Percentiles rank a stretch among this genome's conserved stretches.
These are phyloP conservation scores for Leptinotarsa defecta DNA, from an alignment of 1,140 invertebrate species.

Conservation along the genomic window DNA sequence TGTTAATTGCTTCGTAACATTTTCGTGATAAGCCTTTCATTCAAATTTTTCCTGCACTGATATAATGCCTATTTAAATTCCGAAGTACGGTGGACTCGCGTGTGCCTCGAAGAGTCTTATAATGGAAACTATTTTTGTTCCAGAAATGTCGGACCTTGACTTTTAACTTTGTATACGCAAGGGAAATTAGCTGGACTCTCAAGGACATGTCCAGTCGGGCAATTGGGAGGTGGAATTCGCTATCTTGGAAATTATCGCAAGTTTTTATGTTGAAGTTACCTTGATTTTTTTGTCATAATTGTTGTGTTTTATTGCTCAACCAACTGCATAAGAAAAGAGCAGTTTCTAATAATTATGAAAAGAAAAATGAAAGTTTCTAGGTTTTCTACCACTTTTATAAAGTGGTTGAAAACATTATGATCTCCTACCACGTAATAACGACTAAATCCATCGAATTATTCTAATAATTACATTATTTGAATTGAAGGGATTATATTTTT, in stretches of 20 bases:
- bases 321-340: too few species aligned
- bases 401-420: too few species aligned
- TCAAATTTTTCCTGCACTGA: slow-evolving; percentile 1
- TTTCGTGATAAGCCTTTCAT: not conserved
- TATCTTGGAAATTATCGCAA: not conserved
- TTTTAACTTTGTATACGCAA: not conserved
- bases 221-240: not conserved
- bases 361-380: too few species aligned
- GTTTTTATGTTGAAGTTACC: too few species aligned
- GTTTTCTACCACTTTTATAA: too few species aligned
- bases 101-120: not conserved
- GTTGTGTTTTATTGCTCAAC: too few species aligned
- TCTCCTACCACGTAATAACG: too few species aligned
- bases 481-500: too few species aligned
- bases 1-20: not conserved
- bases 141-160: not conserved
- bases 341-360: too few species aligned
- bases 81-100: not conserved
- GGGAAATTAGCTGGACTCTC: not conserved
- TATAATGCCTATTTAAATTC: not conserved
- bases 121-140: slow-evolving; percentile 3
- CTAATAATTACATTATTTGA: too few species aligned
- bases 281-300: too few species aligned
- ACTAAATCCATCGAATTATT: too few species aligned
- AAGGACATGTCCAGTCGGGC: not conserved